Conservation (phyloP, 2,797 vertebrate species). For the Carapus acus region DNA sequence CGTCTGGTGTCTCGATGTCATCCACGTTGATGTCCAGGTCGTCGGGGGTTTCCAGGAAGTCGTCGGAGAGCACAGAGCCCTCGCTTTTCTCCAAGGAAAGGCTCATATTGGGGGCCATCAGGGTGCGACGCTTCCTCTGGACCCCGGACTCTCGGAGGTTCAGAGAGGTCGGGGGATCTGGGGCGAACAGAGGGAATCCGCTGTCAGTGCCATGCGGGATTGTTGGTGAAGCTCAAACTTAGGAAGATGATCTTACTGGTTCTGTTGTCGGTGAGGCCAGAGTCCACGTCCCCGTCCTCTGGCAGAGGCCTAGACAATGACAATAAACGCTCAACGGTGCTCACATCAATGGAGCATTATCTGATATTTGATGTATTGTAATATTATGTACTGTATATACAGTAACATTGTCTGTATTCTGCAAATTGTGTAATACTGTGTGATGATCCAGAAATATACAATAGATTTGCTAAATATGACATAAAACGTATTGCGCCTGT, state of each 20-base stretch:
- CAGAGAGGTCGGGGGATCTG: slow-evolving; percentile 79
- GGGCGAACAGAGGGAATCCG: background rate
- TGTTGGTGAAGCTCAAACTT: too few species aligned
- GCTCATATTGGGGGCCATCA: slow-evolving; percentile 91
- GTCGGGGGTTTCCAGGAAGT: slow-evolving; percentile 87
- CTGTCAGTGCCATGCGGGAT: too few species aligned
- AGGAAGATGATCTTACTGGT: slow-evolving; percentile 80
- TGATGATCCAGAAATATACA: too few species aligned
- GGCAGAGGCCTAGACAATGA: slow-evolving; percentile 77
- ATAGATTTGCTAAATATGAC: too few species aligned
- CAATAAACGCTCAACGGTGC: too few species aligned
- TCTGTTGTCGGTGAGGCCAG: slow-evolving; percentile 75
- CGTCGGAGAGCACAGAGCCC: slow-evolving; percentile 88
- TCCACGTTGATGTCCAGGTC: slow-evolving; percentile 96
- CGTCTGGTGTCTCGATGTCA: slow-evolving; percentile 91
- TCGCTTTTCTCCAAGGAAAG: slow-evolving; percentile 94
- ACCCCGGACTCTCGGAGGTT: slow-evolving; percentile 76
- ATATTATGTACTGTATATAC: too few species aligned
- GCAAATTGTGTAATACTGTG: too few species aligned
- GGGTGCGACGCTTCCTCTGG: slow-evolving; percentile 84
- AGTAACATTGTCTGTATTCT: too few species aligned
- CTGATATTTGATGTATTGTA: too few species aligned
- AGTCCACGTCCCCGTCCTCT: slow-evolving; percentile 81
- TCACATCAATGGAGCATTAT: too few species aligned
- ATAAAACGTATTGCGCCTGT: too few species aligned